These are phyloP conservation scores for Capreolus pygargus DNA, from an alignment of 2,113 vertebrate genomes.

Conservation along the genomic window DNA sequence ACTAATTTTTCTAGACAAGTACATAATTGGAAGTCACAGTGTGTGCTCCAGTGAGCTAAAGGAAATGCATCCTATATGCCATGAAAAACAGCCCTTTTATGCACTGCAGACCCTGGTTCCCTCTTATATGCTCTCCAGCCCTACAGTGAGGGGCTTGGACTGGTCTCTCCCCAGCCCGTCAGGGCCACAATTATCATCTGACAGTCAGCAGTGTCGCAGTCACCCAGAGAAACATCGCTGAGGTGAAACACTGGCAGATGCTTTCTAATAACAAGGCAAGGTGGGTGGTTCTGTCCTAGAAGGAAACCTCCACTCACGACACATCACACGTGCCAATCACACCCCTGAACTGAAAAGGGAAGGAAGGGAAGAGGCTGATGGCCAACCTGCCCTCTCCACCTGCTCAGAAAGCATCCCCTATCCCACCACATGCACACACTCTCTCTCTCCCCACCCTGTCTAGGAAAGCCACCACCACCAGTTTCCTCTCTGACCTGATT, in stretches of 20 bases:
- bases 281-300: background rate
- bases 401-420: background rate
- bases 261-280: background rate
- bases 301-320: background rate
- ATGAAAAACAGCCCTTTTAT: background rate
- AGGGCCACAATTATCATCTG: background rate
- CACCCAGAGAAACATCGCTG: background rate
- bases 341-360: background rate
- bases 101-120: background rate
- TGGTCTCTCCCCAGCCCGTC: background rate
- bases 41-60: background rate
- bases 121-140: background rate
- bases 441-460: background rate
- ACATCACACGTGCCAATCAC: background rate
- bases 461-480: background rate
- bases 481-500: background rate
- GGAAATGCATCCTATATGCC: background rate
- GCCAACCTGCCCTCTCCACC: background rate
- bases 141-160: background rate
- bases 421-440: accelerated
- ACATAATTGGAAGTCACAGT: background rate
- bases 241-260: background rate
- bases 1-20: conserved; percentile 38
- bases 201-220: background rate
- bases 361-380: background rate